Percentiles rank a stretch among this genome's conserved stretches.
Conservation (phyloP, 2,888 invertebrate species). For the Mermis nigrescens region DNA sequence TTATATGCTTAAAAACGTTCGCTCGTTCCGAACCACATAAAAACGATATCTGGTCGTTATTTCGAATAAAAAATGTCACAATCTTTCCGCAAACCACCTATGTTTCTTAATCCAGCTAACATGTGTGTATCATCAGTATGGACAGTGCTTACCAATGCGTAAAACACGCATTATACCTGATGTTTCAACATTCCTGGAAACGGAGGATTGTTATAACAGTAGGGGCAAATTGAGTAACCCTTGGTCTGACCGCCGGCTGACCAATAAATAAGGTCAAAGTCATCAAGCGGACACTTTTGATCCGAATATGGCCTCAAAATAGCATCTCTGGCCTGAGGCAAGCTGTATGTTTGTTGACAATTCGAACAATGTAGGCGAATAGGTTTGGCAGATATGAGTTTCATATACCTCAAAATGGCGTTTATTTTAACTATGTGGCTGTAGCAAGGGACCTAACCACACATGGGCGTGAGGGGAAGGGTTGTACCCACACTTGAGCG, state of each 20-base stretch:
- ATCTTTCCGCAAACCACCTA: no score
- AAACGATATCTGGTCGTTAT: no score
- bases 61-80: no score
- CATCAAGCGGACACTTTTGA: constrained; percentile 85
- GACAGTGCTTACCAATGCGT: no score
- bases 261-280: constrained; percentile 84
- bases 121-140: no score
- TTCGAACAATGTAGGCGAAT: constrained; percentile 78
- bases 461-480: no score
- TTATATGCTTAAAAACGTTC: no score
- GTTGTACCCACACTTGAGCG: no score
- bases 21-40: no score
- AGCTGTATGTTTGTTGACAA: constrained; percentile 83
- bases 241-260: constrained; percentile 84
- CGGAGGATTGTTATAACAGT: constrained; percentile 95
- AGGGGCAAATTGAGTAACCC: constrained; percentile 81
- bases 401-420: constrained; percentile 63
- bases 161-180: neutral
- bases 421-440: no score
- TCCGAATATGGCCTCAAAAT: constrained; percentile 42
- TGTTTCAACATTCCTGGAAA: constrained; percentile 76
- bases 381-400: constrained; percentile 79
- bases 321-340: constrained; percentile 49
- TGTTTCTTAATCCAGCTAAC: no score
- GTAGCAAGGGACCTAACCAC: no score